Base-by-base conservation (phyloP, 2,113 vertebrate genomes). In the Centropus unirufus region DNA sequence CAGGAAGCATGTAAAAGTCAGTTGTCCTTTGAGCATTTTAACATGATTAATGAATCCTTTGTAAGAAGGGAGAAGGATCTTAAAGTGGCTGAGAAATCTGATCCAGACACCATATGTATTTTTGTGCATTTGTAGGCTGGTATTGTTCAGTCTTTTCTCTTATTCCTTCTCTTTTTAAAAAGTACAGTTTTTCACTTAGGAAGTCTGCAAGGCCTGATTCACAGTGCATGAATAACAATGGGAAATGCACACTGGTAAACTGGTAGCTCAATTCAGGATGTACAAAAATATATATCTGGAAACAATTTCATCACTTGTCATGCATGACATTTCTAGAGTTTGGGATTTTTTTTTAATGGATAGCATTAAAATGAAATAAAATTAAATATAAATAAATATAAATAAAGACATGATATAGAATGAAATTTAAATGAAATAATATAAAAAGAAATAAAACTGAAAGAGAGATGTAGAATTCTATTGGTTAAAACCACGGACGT, bases 281-380 rank as follows among this genome's bases (percentile, higher is more conserved):
- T 0, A 0, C 54, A 40, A 83, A 86, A 82, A 76, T 64, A 1
- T 2, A 2, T 52, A 47, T 24, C 40, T 79, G 21, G 27, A 12
- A 64, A 17, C 14, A 75, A 8, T 17, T 82, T 75, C 5, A 32
- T 32, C n/a, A 63, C 8, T 6, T 70, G 12, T 49, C 1, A 3
- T 62, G 8, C 12, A 49, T 19, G 54, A 16, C 5, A 27, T 58
- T 91, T 90, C 85, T 34, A 9, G 77, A 13, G 2, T 75, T 21
- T 58, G 7, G 14, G 15, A 0, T 2, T 14, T 57, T 16, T 27
- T 66, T 62, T 11, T 58, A 74, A 52, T n/a, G 7, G 12, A 12
- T 26, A 74, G 8, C 13, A 79, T n/a, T n/a, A n/a, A n/a, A n/a
- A n/a, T n/a, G n/a, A n/a, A n/a, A n/a, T n/a, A n/a, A n/a, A n/a